phyloP scores from a whole-genome alignment of 2,797 vertebrate species.

The Hemibagrus guttatus region DNA sequence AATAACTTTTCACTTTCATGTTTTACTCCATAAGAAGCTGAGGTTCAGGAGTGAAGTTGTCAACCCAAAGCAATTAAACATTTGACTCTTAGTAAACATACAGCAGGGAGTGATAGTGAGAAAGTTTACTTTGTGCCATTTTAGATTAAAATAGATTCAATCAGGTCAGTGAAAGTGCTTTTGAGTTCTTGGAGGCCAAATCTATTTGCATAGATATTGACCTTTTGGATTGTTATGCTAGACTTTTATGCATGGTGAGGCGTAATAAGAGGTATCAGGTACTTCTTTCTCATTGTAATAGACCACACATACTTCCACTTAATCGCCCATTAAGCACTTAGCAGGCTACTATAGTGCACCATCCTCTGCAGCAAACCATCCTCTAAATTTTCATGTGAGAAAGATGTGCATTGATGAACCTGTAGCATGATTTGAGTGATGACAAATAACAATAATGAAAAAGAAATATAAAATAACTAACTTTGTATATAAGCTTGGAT shows the following conservation, averaged over 20 bases:
- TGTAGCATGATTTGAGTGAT: background rate
- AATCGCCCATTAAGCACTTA: background rate
- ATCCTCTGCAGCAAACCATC: too few relatives aligned
- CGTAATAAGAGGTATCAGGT: background rate
- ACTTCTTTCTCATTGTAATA: background rate
- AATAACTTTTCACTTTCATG: background rate
- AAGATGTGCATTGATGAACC: background rate
- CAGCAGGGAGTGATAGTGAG: background rate
- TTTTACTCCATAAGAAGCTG: background rate
- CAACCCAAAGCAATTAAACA: background rate
- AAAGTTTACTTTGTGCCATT: background rate
- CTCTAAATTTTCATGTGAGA: background rate
- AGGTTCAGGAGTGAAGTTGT: background rate
- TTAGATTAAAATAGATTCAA: background rate
- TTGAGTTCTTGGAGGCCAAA: background rate
- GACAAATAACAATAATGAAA: background rate
- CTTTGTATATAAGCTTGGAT: too few relatives aligned
- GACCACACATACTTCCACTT: background rate
- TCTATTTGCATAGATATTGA: constrained; percentile 18
- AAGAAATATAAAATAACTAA: background rate
- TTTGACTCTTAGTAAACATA: background rate
- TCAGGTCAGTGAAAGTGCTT: background rate
- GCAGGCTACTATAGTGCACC: background rate
- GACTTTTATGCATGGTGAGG: background rate
- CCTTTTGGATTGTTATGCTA: background rate